phyloP scores from a whole-genome alignment of 2,888 invertebrate genomes.

The Gryllus longicercus region DNA sequence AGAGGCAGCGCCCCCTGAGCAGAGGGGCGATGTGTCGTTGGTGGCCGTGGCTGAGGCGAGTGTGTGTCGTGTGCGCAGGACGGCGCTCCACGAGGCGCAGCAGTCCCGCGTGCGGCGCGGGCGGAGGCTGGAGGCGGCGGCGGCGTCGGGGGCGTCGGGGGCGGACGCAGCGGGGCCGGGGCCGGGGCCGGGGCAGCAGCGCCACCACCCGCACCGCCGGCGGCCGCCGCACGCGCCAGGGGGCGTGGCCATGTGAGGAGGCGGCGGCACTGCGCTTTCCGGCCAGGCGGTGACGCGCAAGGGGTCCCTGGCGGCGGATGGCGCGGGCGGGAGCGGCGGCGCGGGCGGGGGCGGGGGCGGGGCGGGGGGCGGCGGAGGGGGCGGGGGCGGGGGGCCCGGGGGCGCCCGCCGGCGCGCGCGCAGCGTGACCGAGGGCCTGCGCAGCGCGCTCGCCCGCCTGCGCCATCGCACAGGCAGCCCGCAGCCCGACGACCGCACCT shows the following conservation, averaged over 20 bases:
- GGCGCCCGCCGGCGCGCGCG: background rate
- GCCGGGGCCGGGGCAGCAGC: no score
- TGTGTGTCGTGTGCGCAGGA: no score
- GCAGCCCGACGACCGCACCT: background rate
- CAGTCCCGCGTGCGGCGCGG: no score
- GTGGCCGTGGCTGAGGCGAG: no score
- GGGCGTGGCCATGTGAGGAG: background rate
- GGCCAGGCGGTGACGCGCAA: slow-evolving; percentile 2
- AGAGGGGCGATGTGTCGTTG: no score
- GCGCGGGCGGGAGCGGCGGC: background rate
- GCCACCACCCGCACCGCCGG: no score
- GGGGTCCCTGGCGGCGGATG: background rate
- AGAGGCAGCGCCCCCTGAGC: no score
- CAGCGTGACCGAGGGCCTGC: slow-evolving; percentile 18
- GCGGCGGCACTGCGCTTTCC: background rate
- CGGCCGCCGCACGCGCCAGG: no score
- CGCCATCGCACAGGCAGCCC: slow-evolving; percentile 21
- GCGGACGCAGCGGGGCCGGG: no score
- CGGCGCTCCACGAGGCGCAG: no score
- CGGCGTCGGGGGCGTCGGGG: no score
- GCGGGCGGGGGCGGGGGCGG: background rate
- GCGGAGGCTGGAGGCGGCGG: no score
- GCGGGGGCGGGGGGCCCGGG: background rate
- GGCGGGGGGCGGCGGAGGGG: background rate
- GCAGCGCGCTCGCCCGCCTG: slow-evolving; percentile 21